A percentile compares a stretch with the other conserved stretches of the same genome.
Conservation (phyloP, 37 sponge, comb jelly and placozoan genomes). For the Halichondria panicea region DNA sequence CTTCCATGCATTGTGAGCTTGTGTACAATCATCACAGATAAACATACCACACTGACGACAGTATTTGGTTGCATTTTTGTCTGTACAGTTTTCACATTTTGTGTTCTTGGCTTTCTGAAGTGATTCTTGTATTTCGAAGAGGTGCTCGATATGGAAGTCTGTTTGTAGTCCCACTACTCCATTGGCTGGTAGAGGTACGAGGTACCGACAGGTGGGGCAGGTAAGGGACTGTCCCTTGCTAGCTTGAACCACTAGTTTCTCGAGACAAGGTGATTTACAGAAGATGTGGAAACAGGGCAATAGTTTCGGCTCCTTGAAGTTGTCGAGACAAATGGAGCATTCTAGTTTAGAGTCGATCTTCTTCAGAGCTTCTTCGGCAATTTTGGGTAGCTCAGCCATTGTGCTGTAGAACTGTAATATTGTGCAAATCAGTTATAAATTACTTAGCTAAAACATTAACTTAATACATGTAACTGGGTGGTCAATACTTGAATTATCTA, state of each 20-base stretch:
- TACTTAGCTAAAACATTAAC: too few relatives aligned
- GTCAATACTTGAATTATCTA: too few relatives aligned
- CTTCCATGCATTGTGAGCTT: too few relatives aligned
- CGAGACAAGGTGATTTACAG: constrained; percentile 31
- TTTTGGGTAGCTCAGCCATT: neutral
- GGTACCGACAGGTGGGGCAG: constrained; percentile 63
- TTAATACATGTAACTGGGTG: too few relatives aligned
- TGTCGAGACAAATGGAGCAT: constrained; percentile 30
- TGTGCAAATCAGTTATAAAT: too few relatives aligned
- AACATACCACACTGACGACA: constrained; percentile 2
- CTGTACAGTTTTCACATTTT: constrained; percentile 6
- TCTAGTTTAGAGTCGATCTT: constrained; percentile 22
- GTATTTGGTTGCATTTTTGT: constrained; percentile 1
- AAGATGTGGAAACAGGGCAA: constrained; percentile 50
- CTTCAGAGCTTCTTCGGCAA: constrained; percentile 32
- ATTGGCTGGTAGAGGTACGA: constrained; percentile 20
- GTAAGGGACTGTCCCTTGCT: constrained; percentile 12
- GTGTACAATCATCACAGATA: too few relatives aligned
- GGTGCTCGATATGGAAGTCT: constrained; percentile 66
- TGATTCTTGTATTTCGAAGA: constrained; percentile 36
- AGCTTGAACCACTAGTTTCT: constrained; percentile 3
- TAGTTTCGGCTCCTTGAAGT: constrained; percentile 34
- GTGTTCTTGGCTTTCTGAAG: constrained; percentile 15
- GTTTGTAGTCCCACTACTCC: constrained; percentile 53
- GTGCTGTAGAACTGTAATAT: too few relatives aligned